phyloP scores from a whole-genome alignment of 2,888 invertebrate genomes.

The Macropis europaea region DNA sequence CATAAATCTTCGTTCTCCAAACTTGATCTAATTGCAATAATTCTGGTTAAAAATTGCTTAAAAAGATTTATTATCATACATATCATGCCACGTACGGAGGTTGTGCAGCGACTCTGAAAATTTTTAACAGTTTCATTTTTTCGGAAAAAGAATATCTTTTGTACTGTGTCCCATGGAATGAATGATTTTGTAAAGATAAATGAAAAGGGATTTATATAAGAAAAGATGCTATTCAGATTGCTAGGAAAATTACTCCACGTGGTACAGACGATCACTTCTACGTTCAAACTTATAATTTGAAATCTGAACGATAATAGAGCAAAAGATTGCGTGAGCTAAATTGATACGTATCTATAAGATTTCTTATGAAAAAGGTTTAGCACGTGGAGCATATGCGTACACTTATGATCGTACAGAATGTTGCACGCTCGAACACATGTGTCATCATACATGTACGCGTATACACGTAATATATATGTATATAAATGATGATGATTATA shows the following conservation, averaged over 20 bases:
- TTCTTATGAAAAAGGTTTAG: constrained; percentile 61
- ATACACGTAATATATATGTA: constrained; percentile 61
- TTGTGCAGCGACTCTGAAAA: background rate
- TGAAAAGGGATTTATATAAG: background rate
- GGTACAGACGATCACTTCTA: constrained; percentile 49
- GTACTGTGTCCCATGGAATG: background rate
- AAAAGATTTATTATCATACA: constrained; percentile 16
- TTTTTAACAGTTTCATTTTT: background rate
- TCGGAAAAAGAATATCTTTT: background rate
- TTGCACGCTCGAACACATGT: constrained; percentile 15
- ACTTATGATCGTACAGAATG: constrained; percentile 40
- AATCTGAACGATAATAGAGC: constrained; percentile 39
- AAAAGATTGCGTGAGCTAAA: constrained; percentile 40
- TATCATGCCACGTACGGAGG: constrained; percentile 12
- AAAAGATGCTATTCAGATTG: constrained; percentile 4
- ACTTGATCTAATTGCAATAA: background rate
- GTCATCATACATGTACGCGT: constrained; percentile 53
- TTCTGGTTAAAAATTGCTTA: background rate
- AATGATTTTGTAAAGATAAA: background rate
- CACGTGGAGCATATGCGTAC: constrained; percentile 62
- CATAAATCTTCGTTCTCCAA: background rate
- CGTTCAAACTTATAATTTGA: constrained; percentile 40
- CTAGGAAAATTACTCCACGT: constrained; percentile 39
- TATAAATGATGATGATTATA: constrained; percentile 70
- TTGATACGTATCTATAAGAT: constrained; percentile 58